Evolutionary conservation across 2,888 invertebrate species (phyloP).

Genomic region (Tenthredo amoena): DNA sequence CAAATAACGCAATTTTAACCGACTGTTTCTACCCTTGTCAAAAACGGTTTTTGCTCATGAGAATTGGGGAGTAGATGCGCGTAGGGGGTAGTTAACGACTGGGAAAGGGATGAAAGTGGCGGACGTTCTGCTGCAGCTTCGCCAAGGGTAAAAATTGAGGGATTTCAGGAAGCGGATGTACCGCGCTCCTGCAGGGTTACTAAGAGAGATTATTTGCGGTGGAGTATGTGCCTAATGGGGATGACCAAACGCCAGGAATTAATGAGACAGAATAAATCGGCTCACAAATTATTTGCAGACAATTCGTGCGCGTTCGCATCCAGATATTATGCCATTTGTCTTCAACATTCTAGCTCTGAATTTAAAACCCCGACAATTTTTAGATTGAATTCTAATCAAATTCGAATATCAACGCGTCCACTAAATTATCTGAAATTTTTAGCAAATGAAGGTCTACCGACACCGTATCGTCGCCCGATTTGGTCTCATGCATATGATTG

Average conservation of each 20-base stretch:
- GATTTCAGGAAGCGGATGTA: conserved; percentile 45
- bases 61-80: conserved; percentile 9
- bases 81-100: conserved; percentile 41
- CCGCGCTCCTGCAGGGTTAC: neutral
- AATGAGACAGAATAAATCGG: conserved; percentile 49
- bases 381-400: neutral
- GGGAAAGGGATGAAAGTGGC: conserved; percentile 47
- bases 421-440: conserved; percentile 59
- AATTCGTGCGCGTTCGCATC: neutral
- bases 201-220: conserved; percentile 40
- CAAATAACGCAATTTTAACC: conserved; percentile 7
- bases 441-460: conserved; percentile 95
- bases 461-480: conserved; percentile 95
- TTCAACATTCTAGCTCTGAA: neutral
- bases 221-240: conserved; percentile 6
- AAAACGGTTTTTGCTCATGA: conserved; percentile 13
- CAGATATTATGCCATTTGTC: neutral
- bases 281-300: conserved; percentile 13
- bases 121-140: conserved; percentile 18
- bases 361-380: neutral
- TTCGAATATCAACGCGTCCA: too few relatives aligned
- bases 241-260: conserved; percentile 36
- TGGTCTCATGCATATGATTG: conserved; percentile 99
- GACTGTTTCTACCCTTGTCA: conserved; percentile 35
- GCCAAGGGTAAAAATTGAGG: conserved; percentile 39